Conservation (phyloP, 2,888 invertebrate genomes). For the Merodon equestris region DNA sequence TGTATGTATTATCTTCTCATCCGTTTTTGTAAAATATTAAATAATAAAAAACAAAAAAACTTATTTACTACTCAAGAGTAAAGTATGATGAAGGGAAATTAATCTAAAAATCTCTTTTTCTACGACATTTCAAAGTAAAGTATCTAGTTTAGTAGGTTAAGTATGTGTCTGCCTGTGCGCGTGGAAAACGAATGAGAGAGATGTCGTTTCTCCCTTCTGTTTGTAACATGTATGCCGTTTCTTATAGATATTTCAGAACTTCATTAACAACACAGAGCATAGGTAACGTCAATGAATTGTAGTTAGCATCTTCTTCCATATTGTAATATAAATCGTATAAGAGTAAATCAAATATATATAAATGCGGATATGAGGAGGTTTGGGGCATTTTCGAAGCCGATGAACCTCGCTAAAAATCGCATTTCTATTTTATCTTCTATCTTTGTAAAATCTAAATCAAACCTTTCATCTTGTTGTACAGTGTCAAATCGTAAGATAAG, state of each 20-base stretch:
- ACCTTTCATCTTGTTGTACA: conserved; percentile 40
- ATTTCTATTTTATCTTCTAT: conserved; percentile 41
- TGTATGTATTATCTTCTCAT: conserved; percentile 20
- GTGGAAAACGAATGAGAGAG: conserved; percentile 17
- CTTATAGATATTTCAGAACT: conserved; percentile 30
- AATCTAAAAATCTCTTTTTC: conserved; percentile 1
- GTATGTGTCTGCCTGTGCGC: conserved; percentile 18
- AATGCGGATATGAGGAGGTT: conserved; percentile 21
- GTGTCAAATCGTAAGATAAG: conserved; percentile 15
- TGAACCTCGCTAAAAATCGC: conserved; percentile 5
- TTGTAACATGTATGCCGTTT: conserved; percentile 53
- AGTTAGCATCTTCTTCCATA: conserved; percentile 65
- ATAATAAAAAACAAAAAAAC: conserved; percentile 12
- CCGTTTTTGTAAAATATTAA: conserved; percentile 31
- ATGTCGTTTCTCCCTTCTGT: conserved; percentile 5
- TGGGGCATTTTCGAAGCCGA: too few species aligned
- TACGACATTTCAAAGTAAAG: background rate
- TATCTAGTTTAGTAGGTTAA: background rate
- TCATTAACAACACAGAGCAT: background rate
- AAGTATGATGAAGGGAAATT: conserved; percentile 11
- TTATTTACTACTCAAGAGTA: conserved; percentile 14
- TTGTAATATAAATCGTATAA: conserved; percentile 25
- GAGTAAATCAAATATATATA: conserved; percentile 25
- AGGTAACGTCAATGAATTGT: conserved; percentile 53
- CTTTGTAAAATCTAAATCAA: conserved; percentile 6